A percentile compares a stretch with the other conserved stretches of the same genome.
phyloP scores from a whole-genome alignment of 2,888 invertebrate genomes.

The Pristionchus entomophagus region DNA sequence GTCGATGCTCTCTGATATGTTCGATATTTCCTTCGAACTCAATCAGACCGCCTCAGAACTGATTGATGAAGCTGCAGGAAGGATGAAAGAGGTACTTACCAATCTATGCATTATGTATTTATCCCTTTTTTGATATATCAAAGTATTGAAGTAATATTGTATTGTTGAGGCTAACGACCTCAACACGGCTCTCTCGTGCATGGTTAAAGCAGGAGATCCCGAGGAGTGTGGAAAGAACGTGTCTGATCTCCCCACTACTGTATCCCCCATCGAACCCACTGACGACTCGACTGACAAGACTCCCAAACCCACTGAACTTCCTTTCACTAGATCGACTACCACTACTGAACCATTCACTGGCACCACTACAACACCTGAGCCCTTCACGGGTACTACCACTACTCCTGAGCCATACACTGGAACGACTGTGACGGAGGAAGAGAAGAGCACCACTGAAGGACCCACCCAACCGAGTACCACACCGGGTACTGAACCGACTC shows the following conservation, averaged over 20 bases:
- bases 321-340: slow-evolving; percentile 22
- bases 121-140: neutral
- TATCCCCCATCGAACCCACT: neutral
- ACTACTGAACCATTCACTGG: slow-evolving; percentile 28
- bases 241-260: neutral
- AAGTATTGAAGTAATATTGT: too few relatives aligned
- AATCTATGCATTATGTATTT: neutral
- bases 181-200: neutral
- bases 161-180: neutral
- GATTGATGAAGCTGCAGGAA: neutral
- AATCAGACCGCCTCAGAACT: neutral
- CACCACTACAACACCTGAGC: neutral
- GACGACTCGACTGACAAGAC: neutral
- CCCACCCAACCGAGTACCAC: neutral
- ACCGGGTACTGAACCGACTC: neutral
- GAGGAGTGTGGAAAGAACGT: neutral
- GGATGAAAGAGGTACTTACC: neutral
- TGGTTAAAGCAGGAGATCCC: neutral
- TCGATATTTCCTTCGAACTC: neutral
- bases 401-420: slow-evolving; percentile 4
- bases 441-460: neutral
- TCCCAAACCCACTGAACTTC: neutral
- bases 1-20: neutral
- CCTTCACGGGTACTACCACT: slow-evolving; percentile 1
- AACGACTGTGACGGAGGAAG: neutral